A percentile compares a stretch with the other conserved stretches of the same genome.
phyloP scores from a whole-genome alignment of 37 sponge, comb jelly and placozoan species.

The Dysidea cf. avara region DNA sequence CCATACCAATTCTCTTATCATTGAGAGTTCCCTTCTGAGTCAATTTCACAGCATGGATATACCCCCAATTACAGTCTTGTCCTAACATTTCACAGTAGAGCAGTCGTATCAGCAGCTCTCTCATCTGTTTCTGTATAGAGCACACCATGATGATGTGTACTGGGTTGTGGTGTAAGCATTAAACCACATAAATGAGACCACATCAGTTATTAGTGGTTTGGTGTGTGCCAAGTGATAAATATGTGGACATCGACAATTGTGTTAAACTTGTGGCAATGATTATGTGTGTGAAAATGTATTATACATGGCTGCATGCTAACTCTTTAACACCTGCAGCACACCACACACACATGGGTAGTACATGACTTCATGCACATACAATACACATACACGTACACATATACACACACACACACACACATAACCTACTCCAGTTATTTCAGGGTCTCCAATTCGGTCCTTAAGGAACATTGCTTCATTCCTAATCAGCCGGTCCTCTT shows the following conservation, averaged over 20 bases:
- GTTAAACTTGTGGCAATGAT: no score
- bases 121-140: constrained; percentile 61
- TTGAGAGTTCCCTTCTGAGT: constrained; percentile 66
- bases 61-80: constrained; percentile 73
- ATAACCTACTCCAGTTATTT: constrained; percentile 58
- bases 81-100: constrained; percentile 95
- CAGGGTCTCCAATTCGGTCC: constrained; percentile 52
- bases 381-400: constrained; percentile 9
- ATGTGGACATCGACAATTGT: no score
- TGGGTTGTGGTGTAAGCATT: no score
- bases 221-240: no score
- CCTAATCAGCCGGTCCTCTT: constrained; percentile 81
- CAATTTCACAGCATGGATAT: constrained; percentile 93
- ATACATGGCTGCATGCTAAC: no score
- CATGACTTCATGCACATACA: constrained; percentile 6
- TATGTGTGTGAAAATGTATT: no score
- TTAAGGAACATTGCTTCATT: constrained; percentile 66
- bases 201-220: no score
- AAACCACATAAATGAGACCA: no score
- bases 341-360: no score
- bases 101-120: constrained; percentile 78
- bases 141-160: no score
- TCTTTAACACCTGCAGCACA: no score
- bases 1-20: constrained; percentile 86
- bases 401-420: constrained; percentile 16